Evolutionary conservation across 2,797 vertebrate species (phyloP), one percentile per base, ranked within the genome.

Genomic region (Falco biarmicus): DNA sequence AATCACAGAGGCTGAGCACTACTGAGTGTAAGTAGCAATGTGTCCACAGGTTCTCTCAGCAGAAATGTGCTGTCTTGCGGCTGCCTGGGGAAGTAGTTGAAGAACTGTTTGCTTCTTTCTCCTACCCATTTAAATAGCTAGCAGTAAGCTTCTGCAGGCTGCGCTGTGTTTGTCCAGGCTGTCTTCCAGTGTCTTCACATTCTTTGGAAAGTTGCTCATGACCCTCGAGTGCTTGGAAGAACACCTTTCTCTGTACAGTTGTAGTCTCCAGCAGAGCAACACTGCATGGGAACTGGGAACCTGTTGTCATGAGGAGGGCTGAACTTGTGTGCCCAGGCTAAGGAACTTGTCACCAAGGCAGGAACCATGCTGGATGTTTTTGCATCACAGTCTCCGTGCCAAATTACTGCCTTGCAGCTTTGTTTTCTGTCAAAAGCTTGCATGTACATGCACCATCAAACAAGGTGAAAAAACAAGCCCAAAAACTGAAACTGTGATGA

Each of bases 11-110:
- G 10, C 26, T 2, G 1, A 89, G 56, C 15, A 5, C 28, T 70
- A 2, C 37, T 50, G 65, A 68, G 15, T 2, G 0, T 5, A 13
- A 54, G 61, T 43, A 68, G 31, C 48, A 57, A 5, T 0, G 2
- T 47, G 73, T 43, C 53, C 5, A 5, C 0, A 0, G 8, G 21
- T 37, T 25, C 41, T 41, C n/a, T 41, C 15, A 4, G n/a, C 9
- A 3, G 8, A 20, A 32, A n/a, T 47, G 16, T 20, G 37, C 69
- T 43, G 8, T 59, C 65, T 54, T 69, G 15, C 2, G 7, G 45
- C 60, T 91, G 84, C 60, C 13, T 5, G 2, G 47, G 37, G 15
- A 82, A 74, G 56, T 22, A 48, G 31, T 1, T 70, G 41, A 90
- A 83, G 31, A 31, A n/a, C 34, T 2, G 4, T 37, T n/a, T 80